Conservation (phyloP, 2,797 vertebrate species). For the Sparus aurata region DNA sequence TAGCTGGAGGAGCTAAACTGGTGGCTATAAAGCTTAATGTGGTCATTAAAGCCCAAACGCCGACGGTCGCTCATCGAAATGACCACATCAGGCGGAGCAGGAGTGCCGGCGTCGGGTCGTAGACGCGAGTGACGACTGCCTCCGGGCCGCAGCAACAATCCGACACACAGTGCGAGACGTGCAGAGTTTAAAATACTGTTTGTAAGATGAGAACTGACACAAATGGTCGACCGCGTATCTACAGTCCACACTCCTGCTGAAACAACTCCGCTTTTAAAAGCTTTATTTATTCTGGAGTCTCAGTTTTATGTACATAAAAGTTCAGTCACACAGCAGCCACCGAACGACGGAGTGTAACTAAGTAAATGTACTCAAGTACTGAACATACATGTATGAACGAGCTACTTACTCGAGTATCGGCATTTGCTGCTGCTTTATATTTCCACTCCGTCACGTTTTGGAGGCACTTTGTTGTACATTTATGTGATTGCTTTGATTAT, state of each 20-base stretch:
- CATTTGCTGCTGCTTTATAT: too few relatives aligned
- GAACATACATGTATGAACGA: too few relatives aligned
- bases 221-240: too few relatives aligned
- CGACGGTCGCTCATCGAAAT: slow-evolving; percentile 55
- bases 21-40: slow-evolving; percentile 74
- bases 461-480: too few relatives aligned
- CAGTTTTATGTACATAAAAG: too few relatives aligned
- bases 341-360: too few relatives aligned
- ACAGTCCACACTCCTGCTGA: neutral
- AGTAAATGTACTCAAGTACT: too few relatives aligned
- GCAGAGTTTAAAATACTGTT: neutral
- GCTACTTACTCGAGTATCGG: too few relatives aligned
- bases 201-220: neutral
- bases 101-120: slow-evolving; percentile 7
- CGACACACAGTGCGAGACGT: neutral
- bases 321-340: too few relatives aligned
- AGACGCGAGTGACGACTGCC: slow-evolving; percentile 7
- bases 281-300: neutral
- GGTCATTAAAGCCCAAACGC: slow-evolving; percentile 64
- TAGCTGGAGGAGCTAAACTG: slow-evolving; percentile 63
- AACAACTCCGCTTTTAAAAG: neutral
- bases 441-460: too few relatives aligned
- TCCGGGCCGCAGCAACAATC: neutral
- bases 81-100: slow-evolving; percentile 41
- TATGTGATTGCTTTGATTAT: too few relatives aligned